Base-by-base conservation (phyloP, 2,797 vertebrate species). In the Coregonus suidteri region DNA sequence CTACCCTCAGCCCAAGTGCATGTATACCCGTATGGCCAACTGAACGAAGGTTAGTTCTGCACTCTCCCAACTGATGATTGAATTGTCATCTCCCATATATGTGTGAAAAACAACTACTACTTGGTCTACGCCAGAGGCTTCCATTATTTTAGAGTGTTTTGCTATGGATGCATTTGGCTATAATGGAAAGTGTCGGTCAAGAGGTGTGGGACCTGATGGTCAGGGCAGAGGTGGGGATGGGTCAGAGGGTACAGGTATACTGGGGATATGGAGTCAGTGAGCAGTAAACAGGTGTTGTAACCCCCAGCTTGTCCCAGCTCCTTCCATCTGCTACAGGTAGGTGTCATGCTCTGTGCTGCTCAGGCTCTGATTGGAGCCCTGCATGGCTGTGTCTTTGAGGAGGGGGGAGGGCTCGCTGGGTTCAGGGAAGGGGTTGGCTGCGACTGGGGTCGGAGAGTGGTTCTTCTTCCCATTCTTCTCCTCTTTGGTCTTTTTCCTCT, bases 261-360 rank as follows among this genome's bases (percentile, higher is more conserved):
- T 30, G 47, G 20, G 13, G 34, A 34, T 31, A 4, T 11, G 11
- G 37, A 71, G 41, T 71, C 3, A 6, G 69, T 71, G 5, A 30
- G 47, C 47, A 15, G 70, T 51, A 4, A 54, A 1, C 47, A 16
- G 14, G 14, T n/a, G n/a, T 13, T 37, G 6, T 35, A 70, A 20
- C 9, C 30, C 51, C 11, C 52, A 3, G 9, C 31, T 34, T 34
- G 31, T 53, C 20, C 18, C 41, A 5, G 18, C 16, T 51, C 73
- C 47, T 14, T 53, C 69, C 18, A 18, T 4, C 75, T 14, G 74
- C 95, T 97, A 99, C 94, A 99, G 95, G 86, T 98, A 98, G 0
- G 98, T 99, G 92, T 99, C 97, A 0, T 94, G 93, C 86, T 98
- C 97, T 2, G 90, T 90, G 83, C 96, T 97, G 88, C 93, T 96